These are phyloP conservation scores for Lutraria rhynchaena DNA, from an alignment of 1,140 invertebrate genomes.

Conservation along the genomic window DNA sequence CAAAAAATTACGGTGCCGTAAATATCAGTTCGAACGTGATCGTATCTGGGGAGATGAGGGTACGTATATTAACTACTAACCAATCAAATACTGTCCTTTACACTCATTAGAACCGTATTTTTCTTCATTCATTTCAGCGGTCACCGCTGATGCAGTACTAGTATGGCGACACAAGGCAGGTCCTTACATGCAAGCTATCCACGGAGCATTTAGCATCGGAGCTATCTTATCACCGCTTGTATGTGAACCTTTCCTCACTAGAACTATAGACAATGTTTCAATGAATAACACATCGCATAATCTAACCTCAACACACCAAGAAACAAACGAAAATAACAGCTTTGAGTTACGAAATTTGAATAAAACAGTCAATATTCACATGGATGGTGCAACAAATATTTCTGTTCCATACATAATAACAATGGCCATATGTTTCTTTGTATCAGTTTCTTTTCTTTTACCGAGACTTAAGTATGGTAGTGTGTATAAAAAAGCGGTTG, in stretches of 20 bases:
- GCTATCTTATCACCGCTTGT: constrained; percentile 13
- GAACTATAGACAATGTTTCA: no score
- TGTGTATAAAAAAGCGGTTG: constrained; percentile 6
- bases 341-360: no score
- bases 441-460: not conserved
- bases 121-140: not conserved
- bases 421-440: not conserved
- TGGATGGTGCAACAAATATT: not conserved
- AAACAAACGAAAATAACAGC: no score
- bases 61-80: no score
- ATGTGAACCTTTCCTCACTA: constrained; percentile 9
- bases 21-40: no score
- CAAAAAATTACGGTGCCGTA: no score
- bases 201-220: constrained; percentile 11
- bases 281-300: no score
- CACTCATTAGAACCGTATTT: no score
- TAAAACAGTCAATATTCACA: no score
- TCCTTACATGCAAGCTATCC: constrained; percentile 5
- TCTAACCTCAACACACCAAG: no score
- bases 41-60: no score
- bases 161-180: constrained; percentile 10
- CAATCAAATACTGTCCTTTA: no score
- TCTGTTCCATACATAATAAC: constrained; percentile 20
- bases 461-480: constrained; percentile 8
- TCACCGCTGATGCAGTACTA: not conserved